Base-by-base conservation (phyloP, 2,113 vertebrate species). In the Garra rufa region DNA sequence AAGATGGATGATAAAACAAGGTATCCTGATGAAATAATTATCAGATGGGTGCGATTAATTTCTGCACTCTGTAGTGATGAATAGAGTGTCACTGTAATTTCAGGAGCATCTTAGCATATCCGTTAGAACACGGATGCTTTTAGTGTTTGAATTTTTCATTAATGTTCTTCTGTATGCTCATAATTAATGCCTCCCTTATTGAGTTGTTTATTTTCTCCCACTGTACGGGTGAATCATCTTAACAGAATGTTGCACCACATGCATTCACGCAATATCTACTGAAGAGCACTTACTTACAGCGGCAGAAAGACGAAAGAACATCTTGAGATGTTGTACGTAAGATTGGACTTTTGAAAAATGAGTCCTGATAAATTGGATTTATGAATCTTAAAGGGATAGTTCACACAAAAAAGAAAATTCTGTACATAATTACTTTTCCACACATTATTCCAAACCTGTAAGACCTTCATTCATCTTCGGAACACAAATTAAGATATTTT, bases 11-110 rank as follows among this genome's bases (percentile, higher is more conserved):
- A 85, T 86, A 87, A 90, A 85, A 83, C 70, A 81, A 85, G 84
- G 57, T 59, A 43, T 77, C 65, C 76, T 92, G 90, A 91, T 93
- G 90, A 92, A 93, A 92, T 90, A 92, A 91, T 88, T 75, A 85
- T 82, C 61, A 70, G 59, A 69, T 65, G 83, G 67, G 38, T 81
- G 77, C 34, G 84, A 77, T 87, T 71, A 76, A 74, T 83, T 82
- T 71, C 82, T 85, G 55, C 77, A 67, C 65, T 30, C n/a, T 52
- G 73, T 83, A 87, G 87, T 88, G 86, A 89, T 89, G 87, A 92
- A 91, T 86, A 88, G 87, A 85, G 75, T 82, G 85, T 91, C 85
- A 91, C 83, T 43, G 90, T 89, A 91, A 87, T 91, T 92, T 87
- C 87, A 83, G 77, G 86, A 85, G 76, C 83, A 85, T 77, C 73